Evolutionary conservation across 2,888 invertebrate genomes (phyloP), one percentile per base, ranked within the genome.

Genomic region (Phytoseiulus persimilis): DNA sequence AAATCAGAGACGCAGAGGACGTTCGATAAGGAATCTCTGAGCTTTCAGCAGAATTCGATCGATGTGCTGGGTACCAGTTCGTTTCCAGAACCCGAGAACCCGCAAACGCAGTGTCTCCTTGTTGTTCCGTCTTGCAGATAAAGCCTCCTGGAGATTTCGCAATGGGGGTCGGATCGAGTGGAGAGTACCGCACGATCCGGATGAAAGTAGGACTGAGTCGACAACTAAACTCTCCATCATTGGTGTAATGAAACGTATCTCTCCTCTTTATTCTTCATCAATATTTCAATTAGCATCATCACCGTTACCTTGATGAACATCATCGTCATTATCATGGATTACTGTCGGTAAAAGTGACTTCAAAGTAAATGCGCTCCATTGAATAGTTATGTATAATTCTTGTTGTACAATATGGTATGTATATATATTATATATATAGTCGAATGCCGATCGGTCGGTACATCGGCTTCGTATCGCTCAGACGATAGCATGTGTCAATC

Each of bases 351-450:
- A 87, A 87, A 87, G 33, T 87, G 87, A 87, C 87, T 87, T 45
- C 32, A 87, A 33, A 87, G 87, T 39, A 87, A 87, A 87, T 87
- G 87, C 87, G 32, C 33, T 18, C 33, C 87, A 32, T 87, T 65
- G 45, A 87, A 32, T 87, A 87, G 23, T 28, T 87, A 87, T 87
- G 23, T 87, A 87, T 87, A 87, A 39, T 31, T 83, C 31, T 83
- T 83, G 83, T 83, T 83, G 83, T 83, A 32, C 32, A 32, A 83
- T 83, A 83, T 83, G 33, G 31, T 32, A 32, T 32, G 31, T 31
- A 33, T 83, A 83, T 83, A 83, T 83, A 83, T 83, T 83, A 87
- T 87, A 18, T 87, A 87, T 87, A 87, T 87, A 87, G n/a, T 87
- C 33, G 87, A 87, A 6, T 14, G 46, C 6, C 65, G 18, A 14